These are phyloP conservation scores for Synanthedon tipuliformis DNA, from an alignment of 2,888 invertebrate genomes.

Conservation along the genomic window DNA sequence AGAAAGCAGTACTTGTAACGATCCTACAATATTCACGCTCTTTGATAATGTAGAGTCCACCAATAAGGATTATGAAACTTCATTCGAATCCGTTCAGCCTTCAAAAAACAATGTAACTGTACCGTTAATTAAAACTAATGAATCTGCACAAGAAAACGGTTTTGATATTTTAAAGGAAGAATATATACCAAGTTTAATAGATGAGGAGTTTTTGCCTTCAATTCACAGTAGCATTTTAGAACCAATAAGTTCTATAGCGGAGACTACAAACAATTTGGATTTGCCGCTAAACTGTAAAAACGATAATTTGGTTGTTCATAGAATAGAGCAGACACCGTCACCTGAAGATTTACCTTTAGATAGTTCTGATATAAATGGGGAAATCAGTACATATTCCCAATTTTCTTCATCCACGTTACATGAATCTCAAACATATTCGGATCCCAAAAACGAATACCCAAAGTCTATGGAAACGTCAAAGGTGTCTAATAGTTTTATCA, in stretches of 20 bases:
- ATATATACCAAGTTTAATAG: constrained; percentile 41
- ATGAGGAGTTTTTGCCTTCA: constrained; percentile 74
- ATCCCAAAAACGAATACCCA: constrained; percentile 70
- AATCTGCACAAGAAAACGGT: background rate
- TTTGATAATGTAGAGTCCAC: constrained; percentile 10
- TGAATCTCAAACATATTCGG: constrained; percentile 67
- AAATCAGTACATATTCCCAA: constrained; percentile 67
- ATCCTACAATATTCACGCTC: constrained; percentile 17
- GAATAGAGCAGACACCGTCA: constrained; percentile 85
- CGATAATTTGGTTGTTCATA: constrained; percentile 41
- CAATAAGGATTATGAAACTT: background rate
- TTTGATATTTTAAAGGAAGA: constrained; percentile 22
- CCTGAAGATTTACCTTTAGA: constrained; percentile 87
- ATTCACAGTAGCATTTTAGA: constrained; percentile 72
- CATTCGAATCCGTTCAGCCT: constrained; percentile 1
- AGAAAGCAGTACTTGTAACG: constrained; percentile 31
- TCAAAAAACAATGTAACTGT: constrained; percentile 4
- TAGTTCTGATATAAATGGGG: constrained; percentile 74
- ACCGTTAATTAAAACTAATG: constrained; percentile 7
- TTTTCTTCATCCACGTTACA: constrained; percentile 61
- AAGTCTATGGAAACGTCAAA: constrained; percentile 74
- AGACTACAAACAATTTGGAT: constrained; percentile 67
- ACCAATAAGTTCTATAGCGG: constrained; percentile 64
- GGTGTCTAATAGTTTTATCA: constrained; percentile 82
- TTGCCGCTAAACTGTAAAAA: constrained; percentile 63